Conservation (phyloP, 2,797 vertebrate genomes). For the Fistularia commersonii region DNA sequence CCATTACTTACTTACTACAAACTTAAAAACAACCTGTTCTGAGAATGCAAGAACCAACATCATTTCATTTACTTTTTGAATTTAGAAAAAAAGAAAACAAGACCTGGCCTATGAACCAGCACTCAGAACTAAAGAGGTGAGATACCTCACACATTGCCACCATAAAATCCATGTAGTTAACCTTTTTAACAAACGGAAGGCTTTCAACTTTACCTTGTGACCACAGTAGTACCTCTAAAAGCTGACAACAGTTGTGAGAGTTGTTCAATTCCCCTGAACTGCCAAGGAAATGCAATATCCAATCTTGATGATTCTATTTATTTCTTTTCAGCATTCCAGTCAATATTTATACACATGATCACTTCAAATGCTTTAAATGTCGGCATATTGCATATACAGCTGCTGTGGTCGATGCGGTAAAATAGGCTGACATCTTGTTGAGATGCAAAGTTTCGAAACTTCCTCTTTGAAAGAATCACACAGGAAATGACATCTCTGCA, state of each 20-base stretch:
- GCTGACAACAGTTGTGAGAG: slow-evolving; percentile 13
- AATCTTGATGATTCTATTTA: background rate
- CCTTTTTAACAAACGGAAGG: slow-evolving; percentile 49
- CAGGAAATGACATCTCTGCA: slow-evolving; percentile 67
- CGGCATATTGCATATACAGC: slow-evolving; percentile 12
- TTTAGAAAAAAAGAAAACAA: slow-evolving; percentile 83
- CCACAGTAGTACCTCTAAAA: slow-evolving; percentile 30
- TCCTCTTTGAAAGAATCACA: slow-evolving; percentile 69
- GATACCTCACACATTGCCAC: slow-evolving; percentile 12
- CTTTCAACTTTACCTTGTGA: slow-evolving; percentile 59
- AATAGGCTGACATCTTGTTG: slow-evolving; percentile 47
- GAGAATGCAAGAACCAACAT: background rate
- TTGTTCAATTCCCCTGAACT: background rate
- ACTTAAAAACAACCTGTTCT: background rate
- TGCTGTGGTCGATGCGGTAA: slow-evolving; percentile 34
- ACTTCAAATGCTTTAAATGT: background rate
- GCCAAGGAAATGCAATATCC: too few relatives aligned
- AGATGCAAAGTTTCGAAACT: slow-evolving; percentile 45
- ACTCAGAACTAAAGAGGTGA: slow-evolving; percentile 70
- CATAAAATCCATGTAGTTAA: background rate
- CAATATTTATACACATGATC: too few relatives aligned
- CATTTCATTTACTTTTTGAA: slow-evolving; percentile 20
- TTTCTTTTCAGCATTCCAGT: background rate
- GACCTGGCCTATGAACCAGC: slow-evolving; percentile 55
- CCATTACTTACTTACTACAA: background rate